phyloP scores from a whole-genome alignment of 2,888 invertebrate genomes.

The Cephus nigrinus region DNA sequence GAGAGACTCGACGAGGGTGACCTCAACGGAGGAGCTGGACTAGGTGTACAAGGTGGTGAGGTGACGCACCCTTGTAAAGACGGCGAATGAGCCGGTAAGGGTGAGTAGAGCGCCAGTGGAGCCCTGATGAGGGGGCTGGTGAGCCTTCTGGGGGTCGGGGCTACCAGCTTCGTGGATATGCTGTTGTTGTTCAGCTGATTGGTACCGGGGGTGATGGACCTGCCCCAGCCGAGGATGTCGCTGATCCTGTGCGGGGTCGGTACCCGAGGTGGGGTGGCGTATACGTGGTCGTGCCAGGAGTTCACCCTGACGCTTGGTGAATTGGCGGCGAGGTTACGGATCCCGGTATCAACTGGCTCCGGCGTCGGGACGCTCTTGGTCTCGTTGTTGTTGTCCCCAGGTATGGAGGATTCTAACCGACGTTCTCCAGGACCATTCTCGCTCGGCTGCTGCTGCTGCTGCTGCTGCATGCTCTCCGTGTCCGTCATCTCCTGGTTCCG shows the following conservation, averaged over 20 bases:
- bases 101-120: constrained; percentile 41
- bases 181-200: constrained; percentile 20
- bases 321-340: background rate
- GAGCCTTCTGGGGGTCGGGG: constrained; percentile 43
- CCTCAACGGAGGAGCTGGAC: constrained; percentile 43
- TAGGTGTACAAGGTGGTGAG: constrained; percentile 46
- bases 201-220: background rate
- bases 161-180: constrained; percentile 38
- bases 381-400: constrained; percentile 40
- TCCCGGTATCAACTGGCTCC: background rate
- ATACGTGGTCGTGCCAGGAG: constrained; percentile 91
- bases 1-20: constrained; percentile 42
- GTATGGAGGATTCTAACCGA: constrained; percentile 11
- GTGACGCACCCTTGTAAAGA: constrained; percentile 44
- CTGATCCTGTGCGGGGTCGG: constrained; percentile 91
- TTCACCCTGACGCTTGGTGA: constrained; percentile 16
- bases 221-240: constrained; percentile 81
- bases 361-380: constrained; percentile 22
- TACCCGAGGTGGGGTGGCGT: constrained; percentile 81
- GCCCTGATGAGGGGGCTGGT: constrained; percentile 44
- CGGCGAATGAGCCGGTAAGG: constrained; percentile 42
- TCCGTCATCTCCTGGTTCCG: constrained; percentile 5
- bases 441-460: constrained; percentile 21
- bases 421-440: constrained; percentile 22
- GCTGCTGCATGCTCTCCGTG: constrained; percentile 21